These are phyloP conservation scores for Corythucha ciliata DNA, from an alignment of 2,888 invertebrate species.

Conservation along the genomic window DNA sequence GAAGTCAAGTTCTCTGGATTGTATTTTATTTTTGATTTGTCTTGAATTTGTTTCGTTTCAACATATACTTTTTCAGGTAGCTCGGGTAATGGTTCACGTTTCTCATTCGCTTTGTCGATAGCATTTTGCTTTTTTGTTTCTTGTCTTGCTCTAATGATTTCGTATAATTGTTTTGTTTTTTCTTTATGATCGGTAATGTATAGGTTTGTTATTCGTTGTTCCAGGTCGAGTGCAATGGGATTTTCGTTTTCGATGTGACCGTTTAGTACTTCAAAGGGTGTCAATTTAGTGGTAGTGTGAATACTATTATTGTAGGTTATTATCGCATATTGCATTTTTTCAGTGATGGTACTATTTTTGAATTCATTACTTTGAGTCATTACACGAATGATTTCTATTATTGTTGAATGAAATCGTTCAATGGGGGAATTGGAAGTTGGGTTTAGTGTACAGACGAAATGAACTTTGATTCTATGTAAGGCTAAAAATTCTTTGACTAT, in stretches of 20 bases:
- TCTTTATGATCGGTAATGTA: not conserved
- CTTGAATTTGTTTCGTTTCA: no score
- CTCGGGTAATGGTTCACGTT: not conserved
- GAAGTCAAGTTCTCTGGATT: no score
- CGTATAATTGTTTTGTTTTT: not conserved
- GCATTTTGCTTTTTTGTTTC: not conserved
- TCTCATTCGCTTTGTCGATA: not conserved
- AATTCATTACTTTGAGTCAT: conserved; percentile 7
- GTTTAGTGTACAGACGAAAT: conserved; percentile 15
- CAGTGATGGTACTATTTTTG: conserved; percentile 2
- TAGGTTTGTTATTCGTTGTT: not conserved
- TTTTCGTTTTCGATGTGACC: not conserved
- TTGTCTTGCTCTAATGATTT: not conserved
- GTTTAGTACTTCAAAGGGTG: conserved; percentile 17
- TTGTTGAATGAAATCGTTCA: conserved; percentile 21
- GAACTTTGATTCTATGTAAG: conserved; percentile 19
- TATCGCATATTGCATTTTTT: conserved; percentile 1
- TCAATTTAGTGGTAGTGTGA: conserved; percentile 1
- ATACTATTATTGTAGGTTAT: conserved; percentile 13
- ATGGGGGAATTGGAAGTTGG: conserved; percentile 14
- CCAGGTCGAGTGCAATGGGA: not conserved
- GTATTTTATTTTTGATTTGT: no score
- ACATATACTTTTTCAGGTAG: no score
- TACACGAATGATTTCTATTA: conserved; percentile 18
- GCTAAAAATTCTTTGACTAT: conserved; percentile 19